Base-by-base conservation (phyloP, 2,888 invertebrate genomes). In the Omphaloscelis lunosa region DNA sequence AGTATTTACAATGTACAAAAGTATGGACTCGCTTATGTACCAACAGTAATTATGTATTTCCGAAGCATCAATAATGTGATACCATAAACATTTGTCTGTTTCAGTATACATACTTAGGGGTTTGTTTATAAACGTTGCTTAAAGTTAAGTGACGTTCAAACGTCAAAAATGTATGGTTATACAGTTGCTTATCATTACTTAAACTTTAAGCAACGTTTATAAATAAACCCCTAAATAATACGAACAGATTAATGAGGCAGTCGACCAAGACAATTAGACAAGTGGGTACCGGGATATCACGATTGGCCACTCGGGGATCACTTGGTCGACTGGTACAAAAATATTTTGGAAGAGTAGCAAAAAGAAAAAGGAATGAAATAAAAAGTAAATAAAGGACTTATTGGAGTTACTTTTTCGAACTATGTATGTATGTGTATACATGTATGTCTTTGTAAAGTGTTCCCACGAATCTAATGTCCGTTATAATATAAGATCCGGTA, bases 1-100 rank as follows among this genome's bases (percentile, higher is more conserved):
- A 61, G 59, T 87, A 85, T 75, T 84, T 87, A 87, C 77, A 85
- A 86, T 80, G 71, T 81, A 75, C 77, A 87, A 84, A 75, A 75
- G 61, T 84, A 51, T 39, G 69, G 45, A 77, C 41, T 74, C 29
- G 20, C n/a, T 29, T 48, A 58, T 51, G 29, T 56, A 75, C 27
- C 20, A 53, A 71, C 85, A 53, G n/a, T 72, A 34, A 59, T 39
- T 59, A 58, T 66, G 56, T 51, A 12, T 71, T 39, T 85, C 67
- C 59, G 68, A 81, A 71, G 53, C 58, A 56, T 61, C n/a, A 12
- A 82, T 29, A 34, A 34, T 34, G 34, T 34, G 34, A 45, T 45
- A 45, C 45, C 45, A 29, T 72, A 29, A 62, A 56, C 6, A 56
- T 74, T 39, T 39, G 20, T 72, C 23, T 17, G 15, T 39, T 56